Evolutionary conservation across 2,888 invertebrate genomes (phyloP).

Genomic region (Mycogona germanica): DNA sequence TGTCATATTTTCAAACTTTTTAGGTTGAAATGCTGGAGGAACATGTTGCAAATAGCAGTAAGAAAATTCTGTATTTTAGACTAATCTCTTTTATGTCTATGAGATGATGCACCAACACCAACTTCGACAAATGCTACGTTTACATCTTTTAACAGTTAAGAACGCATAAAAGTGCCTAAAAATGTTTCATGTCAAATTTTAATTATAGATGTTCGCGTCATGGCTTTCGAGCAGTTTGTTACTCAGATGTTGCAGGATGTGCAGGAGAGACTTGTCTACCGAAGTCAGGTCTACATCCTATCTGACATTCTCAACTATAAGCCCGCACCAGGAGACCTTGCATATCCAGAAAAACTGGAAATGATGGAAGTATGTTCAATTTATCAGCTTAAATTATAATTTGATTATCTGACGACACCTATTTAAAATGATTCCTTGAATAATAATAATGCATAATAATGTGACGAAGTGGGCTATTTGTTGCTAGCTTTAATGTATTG

Average conservation of each 20-base stretch:
- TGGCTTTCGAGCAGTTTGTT: constrained; percentile 61
- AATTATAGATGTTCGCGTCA: not conserved
- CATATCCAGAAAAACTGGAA: constrained; percentile 92
- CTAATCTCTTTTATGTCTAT: not conserved
- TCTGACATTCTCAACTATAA: constrained; percentile 70
- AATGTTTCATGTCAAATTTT: constrained; percentile 10
- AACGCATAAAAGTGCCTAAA: no score
- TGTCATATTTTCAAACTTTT: constrained; percentile 3
- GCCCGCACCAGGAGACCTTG: constrained; percentile 88
- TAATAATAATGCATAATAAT: no score
- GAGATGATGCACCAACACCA: not conserved
- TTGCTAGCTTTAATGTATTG: no score
- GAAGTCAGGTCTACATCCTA: constrained; percentile 85
- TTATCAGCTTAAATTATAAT: not conserved
- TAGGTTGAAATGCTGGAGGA: constrained; percentile 69
- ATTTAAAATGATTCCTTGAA: not conserved
- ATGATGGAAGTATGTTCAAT: constrained; percentile 86
- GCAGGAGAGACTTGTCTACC: constrained; percentile 89
- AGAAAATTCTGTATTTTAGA: constrained; percentile 30
- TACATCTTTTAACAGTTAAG: no score
- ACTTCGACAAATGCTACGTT: no score
- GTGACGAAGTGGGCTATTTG: no score
- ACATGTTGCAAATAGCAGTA: constrained; percentile 70
- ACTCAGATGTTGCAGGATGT: constrained; percentile 82
- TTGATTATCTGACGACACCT: not conserved